Percentiles rank a stretch among this genome's conserved stretches.
These are phyloP conservation scores for Ceratotherium simum DNA, from an alignment of 2,113 vertebrate species.

Conservation along the genomic window DNA sequence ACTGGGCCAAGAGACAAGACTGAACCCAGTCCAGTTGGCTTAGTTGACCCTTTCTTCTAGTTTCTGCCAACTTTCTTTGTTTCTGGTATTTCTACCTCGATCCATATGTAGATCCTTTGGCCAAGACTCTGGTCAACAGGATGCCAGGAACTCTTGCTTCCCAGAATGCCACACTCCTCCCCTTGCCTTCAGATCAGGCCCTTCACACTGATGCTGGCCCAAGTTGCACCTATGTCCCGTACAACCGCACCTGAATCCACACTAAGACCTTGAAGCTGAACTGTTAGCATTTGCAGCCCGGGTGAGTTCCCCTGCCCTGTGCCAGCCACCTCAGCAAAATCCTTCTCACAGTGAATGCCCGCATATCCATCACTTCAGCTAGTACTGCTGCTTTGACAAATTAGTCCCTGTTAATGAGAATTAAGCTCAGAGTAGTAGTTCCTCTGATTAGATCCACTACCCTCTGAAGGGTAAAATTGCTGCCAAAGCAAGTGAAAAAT, in stretches of 20 bases:
- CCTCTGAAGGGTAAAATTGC: slow-evolving; percentile 21
- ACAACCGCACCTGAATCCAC: background rate
- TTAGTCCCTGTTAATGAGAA: slow-evolving; percentile 47
- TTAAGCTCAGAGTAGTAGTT: background rate
- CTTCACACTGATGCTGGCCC: background rate
- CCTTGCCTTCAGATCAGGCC: background rate
- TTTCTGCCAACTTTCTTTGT: slow-evolving; percentile 52
- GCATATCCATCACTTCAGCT: slow-evolving; percentile 42
- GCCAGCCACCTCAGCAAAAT: slow-evolving; percentile 41
- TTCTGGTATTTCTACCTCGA: slow-evolving; percentile 52
- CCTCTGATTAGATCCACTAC: background rate
- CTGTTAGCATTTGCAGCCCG: background rate
- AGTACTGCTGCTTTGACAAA: slow-evolving; percentile 37
- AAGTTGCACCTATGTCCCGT: background rate
- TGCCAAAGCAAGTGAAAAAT: slow-evolving; percentile 35
- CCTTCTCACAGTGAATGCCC: background rate
- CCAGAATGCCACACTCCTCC: background rate
- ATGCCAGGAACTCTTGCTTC: slow-evolving; percentile 32
- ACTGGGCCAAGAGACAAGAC: background rate
- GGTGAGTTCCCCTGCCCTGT: background rate
- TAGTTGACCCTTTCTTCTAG: slow-evolving; percentile 5
- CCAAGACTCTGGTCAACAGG: slow-evolving; percentile 1
- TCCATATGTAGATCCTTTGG: background rate
- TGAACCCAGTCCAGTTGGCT: slow-evolving; percentile 49
- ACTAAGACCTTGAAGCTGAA: background rate